Evolutionary conservation across 30 jellyfish, hydroid and myxozoan genomes (phyloP).

Genomic region (Cassiopea andromeda): DNA sequence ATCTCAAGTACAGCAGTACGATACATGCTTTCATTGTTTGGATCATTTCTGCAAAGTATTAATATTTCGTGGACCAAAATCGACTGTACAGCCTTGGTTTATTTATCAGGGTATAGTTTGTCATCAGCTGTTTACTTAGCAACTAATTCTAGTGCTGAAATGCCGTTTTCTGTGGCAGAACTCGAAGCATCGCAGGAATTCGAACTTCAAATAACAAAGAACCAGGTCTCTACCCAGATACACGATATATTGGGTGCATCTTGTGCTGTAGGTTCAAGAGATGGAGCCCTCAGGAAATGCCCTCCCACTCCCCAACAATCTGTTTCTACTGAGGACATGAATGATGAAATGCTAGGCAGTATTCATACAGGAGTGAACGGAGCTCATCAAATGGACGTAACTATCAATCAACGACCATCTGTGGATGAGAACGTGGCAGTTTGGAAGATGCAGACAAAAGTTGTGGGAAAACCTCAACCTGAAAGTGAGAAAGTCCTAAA

Average conservation of each 20-base stretch:
- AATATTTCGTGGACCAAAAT: slow-evolving; percentile 81
- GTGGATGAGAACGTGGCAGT: neutral
- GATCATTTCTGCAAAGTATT: slow-evolving; percentile 62
- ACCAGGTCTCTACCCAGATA: neutral
- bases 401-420: neutral
- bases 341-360: neutral
- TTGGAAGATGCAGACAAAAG: neutral
- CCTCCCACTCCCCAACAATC: neutral
- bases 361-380: neutral
- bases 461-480: neutral
- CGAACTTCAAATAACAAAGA: slow-evolving; percentile 48
- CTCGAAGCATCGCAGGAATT: slow-evolving; percentile 57
- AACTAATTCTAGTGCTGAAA: slow-evolving; percentile 27
- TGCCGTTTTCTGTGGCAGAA: slow-evolving; percentile 74
- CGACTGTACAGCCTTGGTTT: slow-evolving; percentile 82
- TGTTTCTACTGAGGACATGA: neutral
- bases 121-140: slow-evolving; percentile 78
- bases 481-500: neutral
- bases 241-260: neutral
- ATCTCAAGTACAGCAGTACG: slow-evolving; percentile 69
- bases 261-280: no score
- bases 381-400: neutral
- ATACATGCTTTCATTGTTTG: slow-evolving; percentile 47
- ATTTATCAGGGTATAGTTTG: slow-evolving; percentile 74
- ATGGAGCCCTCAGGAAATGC: neutral